Conservation (phyloP, 2,797 vertebrate genomes). For the Rhinella marina region DNA sequence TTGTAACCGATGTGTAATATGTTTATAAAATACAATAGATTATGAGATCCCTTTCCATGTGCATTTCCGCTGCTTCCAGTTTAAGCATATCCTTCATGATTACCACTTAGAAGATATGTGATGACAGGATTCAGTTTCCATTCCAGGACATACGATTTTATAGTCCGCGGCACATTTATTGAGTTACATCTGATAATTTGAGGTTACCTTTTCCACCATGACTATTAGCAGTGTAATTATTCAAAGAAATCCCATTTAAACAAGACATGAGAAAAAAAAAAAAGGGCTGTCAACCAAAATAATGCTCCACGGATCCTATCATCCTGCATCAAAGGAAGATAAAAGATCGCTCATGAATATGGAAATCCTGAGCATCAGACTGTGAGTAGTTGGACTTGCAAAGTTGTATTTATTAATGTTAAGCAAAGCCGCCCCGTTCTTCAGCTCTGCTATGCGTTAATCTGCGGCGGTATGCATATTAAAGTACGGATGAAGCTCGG, state of each 20-base stretch:
- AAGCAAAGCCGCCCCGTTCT: slow-evolving; percentile 1
- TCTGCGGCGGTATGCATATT: slow-evolving; percentile 49
- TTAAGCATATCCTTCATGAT: neutral
- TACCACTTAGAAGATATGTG: neutral
- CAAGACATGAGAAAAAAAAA: slow-evolving; percentile 11
- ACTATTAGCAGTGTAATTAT: slow-evolving; percentile 10
- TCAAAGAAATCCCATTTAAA: slow-evolving; percentile 35
- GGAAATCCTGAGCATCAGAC: slow-evolving; percentile 16
- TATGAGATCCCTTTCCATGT: neutral
- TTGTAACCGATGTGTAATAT: too few species aligned
- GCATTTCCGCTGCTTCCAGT: neutral
- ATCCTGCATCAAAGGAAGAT: slow-evolving; percentile 47
- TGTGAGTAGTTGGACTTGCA: slow-evolving; percentile 15
- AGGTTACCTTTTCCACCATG: neutral
- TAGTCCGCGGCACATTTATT: slow-evolving; percentile 5
- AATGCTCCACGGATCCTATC: slow-evolving; percentile 38
- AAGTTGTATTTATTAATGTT: slow-evolving; percentile 50
- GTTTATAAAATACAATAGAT: neutral
- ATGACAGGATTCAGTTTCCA: neutral
- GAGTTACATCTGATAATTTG: neutral
- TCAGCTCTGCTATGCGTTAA: slow-evolving; percentile 31
- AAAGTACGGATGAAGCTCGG: slow-evolving; percentile 22
- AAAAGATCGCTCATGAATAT: slow-evolving; percentile 53
- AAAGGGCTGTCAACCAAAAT: slow-evolving; percentile 29
- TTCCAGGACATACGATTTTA: neutral